A percentile compares a stretch with the other conserved stretches of the same genome.
Conservation (phyloP, 2,113 vertebrate species). For the Antennarius striatus region DNA sequence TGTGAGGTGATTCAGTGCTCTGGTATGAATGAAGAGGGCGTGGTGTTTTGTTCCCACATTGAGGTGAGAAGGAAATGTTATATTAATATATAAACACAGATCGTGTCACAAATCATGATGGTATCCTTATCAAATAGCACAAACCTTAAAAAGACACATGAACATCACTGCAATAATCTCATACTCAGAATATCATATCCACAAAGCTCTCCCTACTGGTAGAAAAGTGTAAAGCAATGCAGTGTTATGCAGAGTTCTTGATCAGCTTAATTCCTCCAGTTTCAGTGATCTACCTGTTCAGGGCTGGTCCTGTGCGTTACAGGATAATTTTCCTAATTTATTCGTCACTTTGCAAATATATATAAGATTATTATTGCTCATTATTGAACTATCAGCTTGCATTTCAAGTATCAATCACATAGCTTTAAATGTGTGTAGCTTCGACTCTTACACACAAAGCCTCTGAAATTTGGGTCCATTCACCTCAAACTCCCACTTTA, state of each 20-base stretch:
- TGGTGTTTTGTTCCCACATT: too few relatives aligned
- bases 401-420: neutral
- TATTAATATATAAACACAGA: constrained; percentile 3
- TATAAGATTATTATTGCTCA: neutral
- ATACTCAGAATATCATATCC: constrained; percentile 3
- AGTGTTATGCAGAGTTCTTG: constrained; percentile 18
- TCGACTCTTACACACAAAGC: too few relatives aligned
- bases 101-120: neutral
- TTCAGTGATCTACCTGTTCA: constrained; percentile 52
- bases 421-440: neutral
- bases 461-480: too few relatives aligned
- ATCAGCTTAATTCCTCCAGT: too few relatives aligned
- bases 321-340: constrained; percentile 18
- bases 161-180: neutral
- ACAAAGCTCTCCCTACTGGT: constrained; percentile 67
- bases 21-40: too few relatives aligned
- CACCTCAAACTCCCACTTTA: too few relatives aligned
- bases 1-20: too few relatives aligned
- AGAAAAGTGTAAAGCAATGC: constrained; percentile 53
- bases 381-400: neutral
- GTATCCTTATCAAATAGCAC: neutral
- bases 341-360: constrained; percentile 16
- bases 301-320: constrained; percentile 24
- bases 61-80: too few relatives aligned
- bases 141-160: neutral